Evolutionary conservation across 2,113 vertebrate genomes (phyloP).

Genomic region (Ochotona princeps): DNA sequence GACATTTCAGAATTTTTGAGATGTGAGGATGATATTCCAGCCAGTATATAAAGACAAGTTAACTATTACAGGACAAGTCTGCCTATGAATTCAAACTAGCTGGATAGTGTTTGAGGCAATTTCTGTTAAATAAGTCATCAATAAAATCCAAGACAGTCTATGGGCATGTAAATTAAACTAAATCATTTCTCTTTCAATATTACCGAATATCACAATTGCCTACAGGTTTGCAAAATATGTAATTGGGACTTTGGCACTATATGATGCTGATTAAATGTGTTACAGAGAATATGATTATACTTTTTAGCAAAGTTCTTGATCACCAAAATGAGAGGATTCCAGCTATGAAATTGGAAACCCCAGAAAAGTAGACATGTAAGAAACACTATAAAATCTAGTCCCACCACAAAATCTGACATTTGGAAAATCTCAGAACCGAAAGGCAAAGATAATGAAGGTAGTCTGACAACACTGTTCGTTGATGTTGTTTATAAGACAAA

Average conservation of each 20-base stretch:
- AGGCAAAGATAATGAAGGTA: not conserved
- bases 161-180: not conserved
- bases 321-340: not conserved
- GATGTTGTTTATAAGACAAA: not conserved
- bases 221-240: not conserved
- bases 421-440: not conserved
- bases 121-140: not conserved
- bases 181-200: not conserved
- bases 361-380: not conserved
- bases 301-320: not conserved
- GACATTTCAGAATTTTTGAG: constrained; percentile 23
- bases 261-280: not conserved
- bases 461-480: not conserved
- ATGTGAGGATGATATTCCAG: not conserved
- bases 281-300: not conserved
- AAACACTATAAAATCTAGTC: not conserved
- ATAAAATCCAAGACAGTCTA: not conserved
- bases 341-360: not conserved
- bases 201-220: not conserved
- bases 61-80: not conserved
- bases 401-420: not conserved
- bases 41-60: not conserved
- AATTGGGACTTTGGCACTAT: not conserved
- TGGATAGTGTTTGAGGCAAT: not conserved
- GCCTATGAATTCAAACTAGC: constrained; percentile 1